Percentiles rank a stretch among this genome's conserved stretches.
These are phyloP conservation scores for Dione vanillae DNA, from an alignment of 2,888 invertebrate genomes.

Conservation along the genomic window DNA sequence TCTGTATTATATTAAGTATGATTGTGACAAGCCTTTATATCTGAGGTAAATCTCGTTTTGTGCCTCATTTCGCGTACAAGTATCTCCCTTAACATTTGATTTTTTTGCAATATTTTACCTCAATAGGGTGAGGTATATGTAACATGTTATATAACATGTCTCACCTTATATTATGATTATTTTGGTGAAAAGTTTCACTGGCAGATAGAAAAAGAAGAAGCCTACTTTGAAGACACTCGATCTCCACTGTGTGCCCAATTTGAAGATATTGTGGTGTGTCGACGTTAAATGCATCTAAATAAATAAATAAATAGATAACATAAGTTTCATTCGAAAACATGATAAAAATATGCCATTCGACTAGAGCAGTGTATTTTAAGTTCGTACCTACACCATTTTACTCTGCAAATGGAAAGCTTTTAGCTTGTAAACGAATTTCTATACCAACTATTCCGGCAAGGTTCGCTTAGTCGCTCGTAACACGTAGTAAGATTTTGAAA, in stretches of 20 bases:
- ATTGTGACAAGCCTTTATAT: slow-evolving; percentile 45
- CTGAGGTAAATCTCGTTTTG: slow-evolving; percentile 47
- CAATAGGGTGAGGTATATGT: slow-evolving; percentile 32
- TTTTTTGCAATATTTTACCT: slow-evolving; percentile 46
- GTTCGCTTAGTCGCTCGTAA: slow-evolving; percentile 44
- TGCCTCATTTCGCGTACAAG: slow-evolving; percentile 51
- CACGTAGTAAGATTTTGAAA: slow-evolving; percentile 39
- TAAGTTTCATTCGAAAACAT: slow-evolving; percentile 26
- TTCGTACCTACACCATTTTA: slow-evolving; percentile 54
- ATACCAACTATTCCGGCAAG: slow-evolving; percentile 52
- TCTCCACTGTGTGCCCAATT: no score
- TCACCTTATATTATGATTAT: not conserved
- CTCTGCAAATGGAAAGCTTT: slow-evolving; percentile 75
- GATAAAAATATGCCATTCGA: slow-evolving; percentile 28
- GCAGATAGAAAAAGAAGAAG: no score
- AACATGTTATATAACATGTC: not conserved
- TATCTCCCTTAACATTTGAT: slow-evolving; percentile 48
- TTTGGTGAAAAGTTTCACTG: not conserved
- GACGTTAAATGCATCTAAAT: not conserved
- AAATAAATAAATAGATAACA: not conserved
- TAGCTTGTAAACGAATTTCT: slow-evolving; percentile 74
- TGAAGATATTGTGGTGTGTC: no score
- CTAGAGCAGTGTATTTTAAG: slow-evolving; percentile 37
- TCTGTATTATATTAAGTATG: slow-evolving; percentile 29
- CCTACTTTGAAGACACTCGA: no score